Conservation (phyloP, 35 echinoderm and acorn worm species). For the Hemicentrotus pulcherrimus region DNA sequence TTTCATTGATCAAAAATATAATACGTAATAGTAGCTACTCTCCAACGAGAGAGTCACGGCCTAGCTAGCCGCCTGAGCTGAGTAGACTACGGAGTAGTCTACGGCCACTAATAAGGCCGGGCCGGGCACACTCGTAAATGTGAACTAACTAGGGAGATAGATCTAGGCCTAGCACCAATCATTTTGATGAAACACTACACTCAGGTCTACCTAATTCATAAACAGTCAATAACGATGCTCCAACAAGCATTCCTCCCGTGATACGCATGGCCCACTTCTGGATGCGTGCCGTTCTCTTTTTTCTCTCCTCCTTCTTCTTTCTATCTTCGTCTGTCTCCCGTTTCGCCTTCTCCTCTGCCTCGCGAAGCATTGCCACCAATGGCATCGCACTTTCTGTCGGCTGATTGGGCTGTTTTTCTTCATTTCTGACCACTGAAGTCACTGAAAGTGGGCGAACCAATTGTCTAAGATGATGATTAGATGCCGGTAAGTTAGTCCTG, state of each 20-base stretch:
- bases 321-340: conserved; percentile 58
- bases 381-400: conserved; percentile 44
- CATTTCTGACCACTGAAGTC: not conserved
- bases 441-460: conserved; percentile 17
- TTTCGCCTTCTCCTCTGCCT: conserved; percentile 77
- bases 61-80: no score
- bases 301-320: conserved; percentile 70
- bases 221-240: conserved; percentile 62
- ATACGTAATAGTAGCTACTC: no score
- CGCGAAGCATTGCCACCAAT: conserved; percentile 56
- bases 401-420: conserved; percentile 7
- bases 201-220: conserved; percentile 67
- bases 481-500: not conserved
- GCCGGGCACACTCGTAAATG: not conserved
- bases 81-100: no score
- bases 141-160: no score
- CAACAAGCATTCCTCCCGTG: conserved; percentile 58
- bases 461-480: not conserved
- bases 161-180: no score
- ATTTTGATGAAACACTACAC: not conserved
- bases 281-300: conserved; percentile 61
- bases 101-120: no score
- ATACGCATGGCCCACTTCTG: conserved; percentile 76
- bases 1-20: no score
- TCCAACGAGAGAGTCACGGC: no score